These are phyloP conservation scores for Leucoptera coffeella DNA, from an alignment of 2,888 invertebrate species.

Conservation along the genomic window DNA sequence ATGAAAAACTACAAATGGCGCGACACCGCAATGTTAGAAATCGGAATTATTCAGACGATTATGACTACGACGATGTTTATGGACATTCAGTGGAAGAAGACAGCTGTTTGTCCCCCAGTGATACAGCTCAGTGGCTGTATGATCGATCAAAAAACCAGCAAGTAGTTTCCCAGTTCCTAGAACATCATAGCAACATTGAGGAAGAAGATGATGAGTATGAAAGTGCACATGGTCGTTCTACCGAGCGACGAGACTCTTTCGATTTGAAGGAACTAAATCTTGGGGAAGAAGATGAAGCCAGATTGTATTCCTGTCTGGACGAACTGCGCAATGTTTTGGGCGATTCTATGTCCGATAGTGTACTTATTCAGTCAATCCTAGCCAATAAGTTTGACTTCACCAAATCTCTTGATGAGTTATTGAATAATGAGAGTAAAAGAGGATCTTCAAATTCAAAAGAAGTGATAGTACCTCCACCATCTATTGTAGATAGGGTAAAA, in stretches of 20 bases:
- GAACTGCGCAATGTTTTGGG: slow-evolving; percentile 76
- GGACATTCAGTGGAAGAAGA: slow-evolving; percentile 94
- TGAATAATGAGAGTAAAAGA: slow-evolving; percentile 42
- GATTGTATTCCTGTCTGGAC: slow-evolving; percentile 77
- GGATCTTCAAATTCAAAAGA: slow-evolving; percentile 12
- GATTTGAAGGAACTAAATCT: slow-evolving; percentile 45
- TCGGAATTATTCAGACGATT: slow-evolving; percentile 84
- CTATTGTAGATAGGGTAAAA: slow-evolving; percentile 19
- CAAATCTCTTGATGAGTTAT: slow-evolving; percentile 66
- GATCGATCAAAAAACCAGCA: slow-evolving; percentile 70
- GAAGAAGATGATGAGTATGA: slow-evolving; percentile 46
- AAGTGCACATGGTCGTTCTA: slow-evolving; percentile 12
- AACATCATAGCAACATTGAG: slow-evolving; percentile 67
- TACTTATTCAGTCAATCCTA: slow-evolving; percentile 66
- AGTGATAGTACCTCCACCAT: slow-evolving; percentile 13
- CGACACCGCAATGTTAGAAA: slow-evolving; percentile 81
- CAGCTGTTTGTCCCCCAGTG: slow-evolving; percentile 83
- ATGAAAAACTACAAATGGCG: slow-evolving; percentile 55
- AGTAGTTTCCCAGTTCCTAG: slow-evolving; percentile 70
- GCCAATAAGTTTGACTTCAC: slow-evolving; percentile 67
- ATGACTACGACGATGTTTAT: slow-evolving; percentile 87
- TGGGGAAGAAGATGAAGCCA: slow-evolving; percentile 63
- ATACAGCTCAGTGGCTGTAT: slow-evolving; percentile 77
- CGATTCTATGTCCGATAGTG: slow-evolving; percentile 65
- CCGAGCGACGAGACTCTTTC: slow-evolving; percentile 34